These are phyloP conservation scores for Drymodes brunneopygia DNA, from an alignment of 2,113 vertebrate genomes.

Conservation along the genomic window DNA sequence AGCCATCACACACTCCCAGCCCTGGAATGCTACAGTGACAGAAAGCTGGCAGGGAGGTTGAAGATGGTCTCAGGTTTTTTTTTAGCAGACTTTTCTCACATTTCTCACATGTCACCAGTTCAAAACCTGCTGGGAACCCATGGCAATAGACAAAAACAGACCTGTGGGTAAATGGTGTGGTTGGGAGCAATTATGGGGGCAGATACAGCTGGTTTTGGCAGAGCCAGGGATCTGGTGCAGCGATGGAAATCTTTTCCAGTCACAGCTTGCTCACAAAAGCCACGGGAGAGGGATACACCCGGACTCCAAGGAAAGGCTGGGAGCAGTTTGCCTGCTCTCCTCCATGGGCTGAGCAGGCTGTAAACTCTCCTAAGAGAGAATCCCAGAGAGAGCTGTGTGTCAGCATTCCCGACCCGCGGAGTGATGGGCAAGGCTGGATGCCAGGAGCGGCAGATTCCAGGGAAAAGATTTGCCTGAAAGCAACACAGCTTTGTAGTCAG, in stretches of 20 bases:
- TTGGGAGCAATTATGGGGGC: background rate
- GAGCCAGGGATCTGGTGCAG: background rate
- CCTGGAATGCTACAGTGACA: background rate
- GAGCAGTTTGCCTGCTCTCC: background rate
- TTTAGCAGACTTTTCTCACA: background rate
- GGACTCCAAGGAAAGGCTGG: background rate
- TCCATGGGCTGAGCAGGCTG: fast-evolving
- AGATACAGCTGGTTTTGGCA: background rate
- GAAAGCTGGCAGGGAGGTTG: background rate
- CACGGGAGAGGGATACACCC: background rate
- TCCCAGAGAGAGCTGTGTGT: fast-evolving
- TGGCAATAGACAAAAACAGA: background rate
- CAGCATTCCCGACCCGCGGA: fast-evolving
- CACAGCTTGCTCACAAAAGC: background rate
- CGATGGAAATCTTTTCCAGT: background rate
- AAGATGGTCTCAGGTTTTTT: fast-evolving
- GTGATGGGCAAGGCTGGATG: background rate
- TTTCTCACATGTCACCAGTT: background rate
- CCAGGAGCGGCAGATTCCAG: fast-evolving
- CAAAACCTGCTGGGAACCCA: background rate
- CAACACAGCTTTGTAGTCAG: background rate
- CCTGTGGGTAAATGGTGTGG: background rate
- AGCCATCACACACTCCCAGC: background rate
- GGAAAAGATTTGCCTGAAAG: background rate
- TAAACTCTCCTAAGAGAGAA: background rate